Evolutionary conservation across 2,888 invertebrate species (phyloP).

Genomic region (Alviniconcha strummeri): DNA sequence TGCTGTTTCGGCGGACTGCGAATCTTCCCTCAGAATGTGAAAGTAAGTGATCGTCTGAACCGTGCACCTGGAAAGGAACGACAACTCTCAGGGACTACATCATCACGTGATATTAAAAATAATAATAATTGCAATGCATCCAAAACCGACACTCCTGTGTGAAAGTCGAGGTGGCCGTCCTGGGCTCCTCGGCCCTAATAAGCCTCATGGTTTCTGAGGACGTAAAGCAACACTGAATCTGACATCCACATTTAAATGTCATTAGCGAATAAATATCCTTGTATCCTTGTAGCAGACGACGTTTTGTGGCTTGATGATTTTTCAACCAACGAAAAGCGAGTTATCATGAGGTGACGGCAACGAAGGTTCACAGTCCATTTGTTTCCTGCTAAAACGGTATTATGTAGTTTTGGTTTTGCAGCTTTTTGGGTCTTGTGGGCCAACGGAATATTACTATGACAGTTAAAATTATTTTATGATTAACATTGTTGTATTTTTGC

Average conservation of each 20-base stretch:
- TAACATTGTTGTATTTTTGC: too few relatives aligned
- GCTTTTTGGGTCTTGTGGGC: too few relatives aligned
- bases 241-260: too few relatives aligned
- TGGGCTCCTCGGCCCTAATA: too few relatives aligned
- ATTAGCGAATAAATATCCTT: too few relatives aligned
- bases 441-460: neutral
- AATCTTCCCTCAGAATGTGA: neutral
- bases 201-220: too few relatives aligned
- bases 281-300: neutral
- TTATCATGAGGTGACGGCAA: conserved; percentile 10
- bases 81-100: neutral
- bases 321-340: conserved; percentile 10
- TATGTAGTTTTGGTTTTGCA: too few relatives aligned
- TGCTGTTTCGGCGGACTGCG: neutral
- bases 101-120: too few relatives aligned
- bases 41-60: neutral
- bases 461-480: neutral
- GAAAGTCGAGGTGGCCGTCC: too few relatives aligned
- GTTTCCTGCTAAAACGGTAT: neutral
- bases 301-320: neutral
- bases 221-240: too few relatives aligned
- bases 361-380: neutral
- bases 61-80: neutral
- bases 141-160: too few relatives aligned
- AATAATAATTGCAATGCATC: too few relatives aligned